Percentiles rank a stretch among this genome's conserved stretches.
Evolutionary conservation across 2,797 vertebrate genomes (phyloP).

Genomic region (Varecia variegata): DNA sequence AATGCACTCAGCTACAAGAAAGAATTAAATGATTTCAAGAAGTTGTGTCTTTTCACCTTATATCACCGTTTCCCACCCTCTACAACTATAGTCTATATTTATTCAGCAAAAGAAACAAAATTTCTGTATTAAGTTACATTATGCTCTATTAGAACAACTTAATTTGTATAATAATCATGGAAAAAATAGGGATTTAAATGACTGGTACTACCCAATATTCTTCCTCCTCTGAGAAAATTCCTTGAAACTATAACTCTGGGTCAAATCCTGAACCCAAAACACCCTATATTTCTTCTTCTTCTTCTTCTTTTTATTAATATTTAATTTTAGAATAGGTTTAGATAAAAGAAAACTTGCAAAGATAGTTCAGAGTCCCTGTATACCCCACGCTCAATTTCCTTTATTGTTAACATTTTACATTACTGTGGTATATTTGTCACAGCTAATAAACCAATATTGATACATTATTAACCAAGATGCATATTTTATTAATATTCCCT

Average conservation of each 20-base stretch:
- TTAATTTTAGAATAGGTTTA: neutral
- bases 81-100: neutral
- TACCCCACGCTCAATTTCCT: neutral
- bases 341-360: neutral
- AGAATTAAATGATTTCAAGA: conserved; percentile 10
- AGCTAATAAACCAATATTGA: neutral
- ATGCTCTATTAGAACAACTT: neutral
- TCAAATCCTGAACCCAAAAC: conserved; percentile 4
- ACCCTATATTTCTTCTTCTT: neutral
- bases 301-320: neutral
- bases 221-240: neutral
- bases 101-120: conserved; percentile 8
- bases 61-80: neutral
- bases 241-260: neutral
- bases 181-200: neutral
- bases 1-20: neutral
- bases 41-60: neutral
- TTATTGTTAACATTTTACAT: neutral
- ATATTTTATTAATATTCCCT: neutral
- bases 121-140: neutral
- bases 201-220: neutral
- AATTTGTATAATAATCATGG: neutral
- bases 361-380: neutral
- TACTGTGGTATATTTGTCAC: neutral
- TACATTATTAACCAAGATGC: neutral